Evolutionary conservation across 2,113 vertebrate species (phyloP).

Genomic region (Rousettus leschenaultii): DNA sequence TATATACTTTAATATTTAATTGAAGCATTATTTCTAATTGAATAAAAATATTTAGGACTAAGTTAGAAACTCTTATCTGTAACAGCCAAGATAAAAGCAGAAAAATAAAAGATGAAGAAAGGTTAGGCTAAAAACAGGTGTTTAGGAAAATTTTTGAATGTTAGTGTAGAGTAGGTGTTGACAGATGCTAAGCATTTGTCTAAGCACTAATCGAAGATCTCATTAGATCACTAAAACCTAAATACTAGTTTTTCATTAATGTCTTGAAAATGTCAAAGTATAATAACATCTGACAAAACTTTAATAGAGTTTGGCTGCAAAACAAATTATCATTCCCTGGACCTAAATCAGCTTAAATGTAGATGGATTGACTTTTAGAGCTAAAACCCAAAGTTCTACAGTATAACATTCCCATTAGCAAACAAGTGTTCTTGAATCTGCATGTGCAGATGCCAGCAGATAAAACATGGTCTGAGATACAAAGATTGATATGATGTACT

Average conservation of each 20-base stretch:
- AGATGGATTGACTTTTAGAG: conserved; percentile 72
- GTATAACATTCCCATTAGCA: conserved; percentile 77
- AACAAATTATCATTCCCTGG: conserved; percentile 79
- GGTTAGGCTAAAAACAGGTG: conserved; percentile 38
- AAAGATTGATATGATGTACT: conserved; percentile 82
- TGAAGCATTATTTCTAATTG: conserved; percentile 6
- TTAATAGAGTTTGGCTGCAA: conserved; percentile 77
- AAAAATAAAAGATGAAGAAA: conserved; percentile 16
- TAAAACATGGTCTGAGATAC: conserved; percentile 75
- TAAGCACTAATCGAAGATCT: conserved; percentile 62
- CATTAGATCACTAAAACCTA: conserved; percentile 71
- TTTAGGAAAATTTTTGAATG: conserved; percentile 57
- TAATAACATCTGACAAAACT: conserved; percentile 76
- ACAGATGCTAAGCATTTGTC: conserved; percentile 71
- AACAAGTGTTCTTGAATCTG: conserved; percentile 85
- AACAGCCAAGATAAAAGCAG: conserved; percentile 45
- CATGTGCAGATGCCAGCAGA: conserved; percentile 81
- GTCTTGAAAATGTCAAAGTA: conserved; percentile 69
- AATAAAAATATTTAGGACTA: conserved; percentile 50
- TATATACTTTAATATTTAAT: background rate
- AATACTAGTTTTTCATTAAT: conserved; percentile 64
- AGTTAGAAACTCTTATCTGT: conserved; percentile 19
- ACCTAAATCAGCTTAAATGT: conserved; percentile 69
- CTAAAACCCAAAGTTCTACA: conserved; percentile 73
- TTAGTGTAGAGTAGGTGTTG: conserved; percentile 65